These are phyloP conservation scores for Aurelia aurita DNA, from an alignment of 30 jellyfish, hydroid and myxozoan species.

Conservation along the genomic window DNA sequence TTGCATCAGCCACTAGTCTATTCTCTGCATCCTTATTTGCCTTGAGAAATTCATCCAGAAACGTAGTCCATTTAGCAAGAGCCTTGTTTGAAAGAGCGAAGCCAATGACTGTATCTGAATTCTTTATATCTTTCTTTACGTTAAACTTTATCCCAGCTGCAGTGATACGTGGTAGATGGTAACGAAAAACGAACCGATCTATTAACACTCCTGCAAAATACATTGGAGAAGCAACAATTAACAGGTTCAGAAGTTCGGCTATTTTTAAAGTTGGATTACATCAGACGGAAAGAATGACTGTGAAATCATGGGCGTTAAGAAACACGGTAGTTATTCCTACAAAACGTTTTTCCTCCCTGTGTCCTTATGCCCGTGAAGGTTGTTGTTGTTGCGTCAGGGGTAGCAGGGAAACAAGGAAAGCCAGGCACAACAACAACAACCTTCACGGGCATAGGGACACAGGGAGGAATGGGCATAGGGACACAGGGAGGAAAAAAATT, in stretches of 20 bases:
- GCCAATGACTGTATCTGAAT: constrained; percentile 2
- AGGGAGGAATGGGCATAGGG: too few species aligned
- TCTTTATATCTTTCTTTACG: not conserved
- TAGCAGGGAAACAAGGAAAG: too few species aligned
- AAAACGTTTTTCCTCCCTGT: too few species aligned
- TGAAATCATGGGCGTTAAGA: too few species aligned
- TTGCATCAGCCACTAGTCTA: not conserved
- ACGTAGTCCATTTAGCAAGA: not conserved
- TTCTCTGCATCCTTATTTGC: constrained; percentile 9
- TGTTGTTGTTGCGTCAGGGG: too few species aligned
- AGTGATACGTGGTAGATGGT: not conserved
- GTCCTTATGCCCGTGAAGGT: too few species aligned
- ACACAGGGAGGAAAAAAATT: too few species aligned
- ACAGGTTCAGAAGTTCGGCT: not conserved
- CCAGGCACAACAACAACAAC: too few species aligned
- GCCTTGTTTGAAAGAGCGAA: not conserved
- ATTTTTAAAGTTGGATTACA: too few species aligned
- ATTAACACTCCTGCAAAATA: not conserved
- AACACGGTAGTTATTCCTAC: too few species aligned
- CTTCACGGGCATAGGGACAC: too few species aligned
- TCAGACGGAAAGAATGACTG: too few species aligned
- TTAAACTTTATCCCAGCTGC: not conserved
- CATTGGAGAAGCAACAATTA: not conserved
- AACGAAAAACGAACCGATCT: not conserved
- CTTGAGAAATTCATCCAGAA: not conserved